phyloP scores from a whole-genome alignment of 2,888 invertebrate genomes.

The Dryocosmus kuriphilus region DNA sequence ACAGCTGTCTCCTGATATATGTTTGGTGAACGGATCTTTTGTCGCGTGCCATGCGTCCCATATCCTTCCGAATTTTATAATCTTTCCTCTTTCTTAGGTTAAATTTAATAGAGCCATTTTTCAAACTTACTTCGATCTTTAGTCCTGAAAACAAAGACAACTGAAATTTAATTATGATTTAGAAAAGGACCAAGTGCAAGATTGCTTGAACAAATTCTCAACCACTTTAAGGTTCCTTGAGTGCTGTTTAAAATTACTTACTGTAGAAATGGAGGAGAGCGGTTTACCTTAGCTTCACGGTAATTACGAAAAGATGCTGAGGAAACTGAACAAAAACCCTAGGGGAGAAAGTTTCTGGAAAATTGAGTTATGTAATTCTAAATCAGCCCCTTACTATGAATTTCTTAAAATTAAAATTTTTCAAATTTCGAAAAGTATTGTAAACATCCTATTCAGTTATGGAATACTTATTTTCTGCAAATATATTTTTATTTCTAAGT shows the following conservation, averaged over 20 bases:
- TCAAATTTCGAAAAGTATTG: too few species aligned
- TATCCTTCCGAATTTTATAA: constrained; percentile 48
- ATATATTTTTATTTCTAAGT: too few species aligned
- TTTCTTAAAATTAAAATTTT: too few species aligned
- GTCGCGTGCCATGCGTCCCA: constrained; percentile 60
- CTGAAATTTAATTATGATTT: background rate
- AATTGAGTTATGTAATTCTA: too few species aligned
- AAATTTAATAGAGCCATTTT: background rate
- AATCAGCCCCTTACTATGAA: too few species aligned
- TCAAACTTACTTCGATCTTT: background rate
- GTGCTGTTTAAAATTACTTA: background rate
- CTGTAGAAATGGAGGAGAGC: too few species aligned
- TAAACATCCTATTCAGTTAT: too few species aligned
- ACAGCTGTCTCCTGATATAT: constrained; percentile 62
- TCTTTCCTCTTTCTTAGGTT: constrained; percentile 6
- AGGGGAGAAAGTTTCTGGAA: too few species aligned
- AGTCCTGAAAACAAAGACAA: background rate
- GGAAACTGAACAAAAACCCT: too few species aligned
- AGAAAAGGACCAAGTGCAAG: background rate
- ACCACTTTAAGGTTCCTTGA: background rate
- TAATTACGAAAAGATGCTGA: too few species aligned
- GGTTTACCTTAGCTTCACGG: too few species aligned
- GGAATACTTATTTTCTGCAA: too few species aligned
- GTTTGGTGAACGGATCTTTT: constrained; percentile 60
- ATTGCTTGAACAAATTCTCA: background rate